Evolutionary conservation across 2,797 vertebrate species (phyloP).

Genomic region (Rhinichthys osculus): DNA sequence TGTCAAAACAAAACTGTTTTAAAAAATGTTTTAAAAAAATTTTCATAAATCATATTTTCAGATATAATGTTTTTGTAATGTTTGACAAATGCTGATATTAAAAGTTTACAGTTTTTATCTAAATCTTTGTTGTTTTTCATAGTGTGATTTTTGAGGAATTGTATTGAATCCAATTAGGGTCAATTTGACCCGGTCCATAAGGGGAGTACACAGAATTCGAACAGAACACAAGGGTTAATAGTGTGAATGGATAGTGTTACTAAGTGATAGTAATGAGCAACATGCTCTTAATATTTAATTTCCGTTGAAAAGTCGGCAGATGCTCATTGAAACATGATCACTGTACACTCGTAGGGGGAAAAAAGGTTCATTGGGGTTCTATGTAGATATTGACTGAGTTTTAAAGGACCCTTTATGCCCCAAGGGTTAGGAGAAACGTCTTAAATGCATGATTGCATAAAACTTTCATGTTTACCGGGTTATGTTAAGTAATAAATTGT

Average conservation of each 20-base stretch:
- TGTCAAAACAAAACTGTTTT: no score
- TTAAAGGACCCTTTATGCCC: not conserved
- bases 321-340: not conserved
- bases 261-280: not conserved
- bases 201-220: no score
- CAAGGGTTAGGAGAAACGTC: not conserved
- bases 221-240: no score
- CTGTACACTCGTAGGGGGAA: not conserved
- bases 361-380: not conserved
- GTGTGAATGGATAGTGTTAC: not conserved
- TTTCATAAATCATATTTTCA: no score
- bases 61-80: no score
- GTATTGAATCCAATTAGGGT: no score
- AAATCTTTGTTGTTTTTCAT: no score
- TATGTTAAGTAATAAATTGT: not conserved
- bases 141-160: no score
- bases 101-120: no score
- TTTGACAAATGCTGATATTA: no score
- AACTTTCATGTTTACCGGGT: not conserved
- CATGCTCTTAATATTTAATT: constrained; percentile 27
- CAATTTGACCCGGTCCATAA: no score
- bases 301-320: not conserved
- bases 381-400: not conserved
- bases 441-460: not conserved
- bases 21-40: no score